phyloP scores from a whole-genome alignment of 2,113 vertebrate genomes.

The pig (Sus scrofa) region DNA sequence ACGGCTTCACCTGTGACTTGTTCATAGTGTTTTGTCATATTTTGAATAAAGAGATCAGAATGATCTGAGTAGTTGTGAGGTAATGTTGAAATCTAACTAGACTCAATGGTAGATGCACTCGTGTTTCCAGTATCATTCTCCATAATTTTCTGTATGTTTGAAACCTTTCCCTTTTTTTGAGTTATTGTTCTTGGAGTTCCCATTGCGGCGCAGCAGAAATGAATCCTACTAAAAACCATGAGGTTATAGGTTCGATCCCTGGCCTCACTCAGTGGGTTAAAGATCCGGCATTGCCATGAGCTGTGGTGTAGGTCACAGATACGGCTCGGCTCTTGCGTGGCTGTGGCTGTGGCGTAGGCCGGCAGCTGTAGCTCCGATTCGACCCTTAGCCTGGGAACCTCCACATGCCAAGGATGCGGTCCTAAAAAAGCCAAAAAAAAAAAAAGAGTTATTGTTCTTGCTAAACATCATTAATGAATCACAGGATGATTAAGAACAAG shows the following conservation, averaged over 20 bases:
- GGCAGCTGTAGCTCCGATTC: no score
- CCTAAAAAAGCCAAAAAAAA: no score
- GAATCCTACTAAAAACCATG: no score
- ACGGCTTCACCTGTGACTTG: background rate
- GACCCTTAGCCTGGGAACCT: no score
- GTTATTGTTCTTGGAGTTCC: background rate
- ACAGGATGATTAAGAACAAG: background rate
- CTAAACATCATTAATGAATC: background rate
- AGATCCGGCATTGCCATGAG: no score
- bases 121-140: background rate
- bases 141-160: background rate
- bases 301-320: no score
- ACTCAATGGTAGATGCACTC: background rate
- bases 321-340: no score
- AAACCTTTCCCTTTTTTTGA: conserved; percentile 23
- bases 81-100: background rate
- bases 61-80: background rate
- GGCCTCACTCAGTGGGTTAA: no score
- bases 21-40: background rate
- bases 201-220: no score
- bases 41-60: conserved; percentile 12
- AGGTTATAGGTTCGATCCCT: no score
- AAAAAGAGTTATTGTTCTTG: background rate
- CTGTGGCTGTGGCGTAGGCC: no score
- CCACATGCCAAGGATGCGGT: no score